Base-by-base conservation (phyloP, 2,888 invertebrate genomes). In the Himalopsyche kuldschensis region DNA sequence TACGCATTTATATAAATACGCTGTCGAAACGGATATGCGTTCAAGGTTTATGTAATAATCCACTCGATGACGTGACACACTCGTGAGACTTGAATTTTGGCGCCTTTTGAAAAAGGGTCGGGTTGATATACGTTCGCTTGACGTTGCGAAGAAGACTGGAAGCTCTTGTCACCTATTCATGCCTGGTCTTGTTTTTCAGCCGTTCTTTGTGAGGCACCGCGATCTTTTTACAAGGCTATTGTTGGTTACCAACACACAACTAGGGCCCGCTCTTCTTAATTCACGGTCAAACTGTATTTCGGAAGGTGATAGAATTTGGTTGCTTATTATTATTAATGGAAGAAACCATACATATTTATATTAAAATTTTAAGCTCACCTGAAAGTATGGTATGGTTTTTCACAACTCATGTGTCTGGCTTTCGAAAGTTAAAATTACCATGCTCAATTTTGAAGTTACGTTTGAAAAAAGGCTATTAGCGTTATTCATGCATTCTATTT, bases 71-170 rank as follows among this genome's bases (percentile, higher is more conserved):
- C 55, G 55, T 69, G 69, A 15, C 69, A 15, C 69, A 27, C 27
- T 69, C 27, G 69, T 24, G 69, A 69, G 27, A 27, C 69, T 27
- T 69, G 69, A 69, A 69, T 47, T 78, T 82, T 78, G 82, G 82
- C 78, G 82, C 75, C 82, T 76, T 82, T 69, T 69, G 69, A 48
- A 82, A 82, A 82, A 82, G 78, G 82, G 78, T 82, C 78, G 69
- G 24, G 69, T 15, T 15, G 69, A 69, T 27, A 69, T 69, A 69
- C 27, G 69, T 69, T 69, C 30, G 69, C 30, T 69, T 69, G 69
- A 27, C 69, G 69, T 30, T 30, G 24, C 27, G 69, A 69, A 69
- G 30, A 27, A 69, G 69, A 15, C 69, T 69, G 69, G 20, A 27
- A 69, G 27, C 15, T 69, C 69, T 69, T 30, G 69, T 69, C 69